Conservation (phyloP, 2,113 vertebrate species). For the Dromas ardeola region DNA sequence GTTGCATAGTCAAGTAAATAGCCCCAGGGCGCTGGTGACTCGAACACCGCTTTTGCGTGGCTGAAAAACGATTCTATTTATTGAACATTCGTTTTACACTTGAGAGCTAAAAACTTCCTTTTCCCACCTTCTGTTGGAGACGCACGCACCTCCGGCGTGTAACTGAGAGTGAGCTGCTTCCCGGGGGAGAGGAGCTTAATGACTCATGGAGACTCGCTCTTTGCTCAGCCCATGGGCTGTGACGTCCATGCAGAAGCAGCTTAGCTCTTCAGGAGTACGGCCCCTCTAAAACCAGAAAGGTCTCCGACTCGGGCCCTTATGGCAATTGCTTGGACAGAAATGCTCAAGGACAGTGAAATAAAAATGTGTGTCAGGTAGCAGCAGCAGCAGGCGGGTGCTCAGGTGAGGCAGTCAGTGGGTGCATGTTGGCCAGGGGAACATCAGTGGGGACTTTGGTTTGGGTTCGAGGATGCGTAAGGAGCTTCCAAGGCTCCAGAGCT, state of each 20-base stretch:
- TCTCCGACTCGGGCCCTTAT: neutral
- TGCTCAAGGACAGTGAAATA: neutral
- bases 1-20: neutral
- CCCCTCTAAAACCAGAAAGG: neutral
- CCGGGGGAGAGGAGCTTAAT: neutral
- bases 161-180: neutral
- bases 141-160: rapidly evolving
- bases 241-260: neutral
- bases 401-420: rapidly evolving
- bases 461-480: rapidly evolving
- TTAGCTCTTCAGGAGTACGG: neutral
- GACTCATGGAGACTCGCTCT: neutral
- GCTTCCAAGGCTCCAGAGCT: neutral
- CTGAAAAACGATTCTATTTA: neutral
- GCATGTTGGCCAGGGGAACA: rapidly evolving
- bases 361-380: neutral
- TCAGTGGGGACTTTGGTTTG: neutral
- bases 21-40: neutral
- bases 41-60: neutral
- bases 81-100: neutral
- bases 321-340: neutral
- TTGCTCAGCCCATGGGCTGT: neutral
- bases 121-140: neutral
- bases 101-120: neutral
- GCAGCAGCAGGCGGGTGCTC: rapidly evolving